Conservation (phyloP, 2,113 vertebrate species). For the Nothoprocta perdicaria region DNA sequence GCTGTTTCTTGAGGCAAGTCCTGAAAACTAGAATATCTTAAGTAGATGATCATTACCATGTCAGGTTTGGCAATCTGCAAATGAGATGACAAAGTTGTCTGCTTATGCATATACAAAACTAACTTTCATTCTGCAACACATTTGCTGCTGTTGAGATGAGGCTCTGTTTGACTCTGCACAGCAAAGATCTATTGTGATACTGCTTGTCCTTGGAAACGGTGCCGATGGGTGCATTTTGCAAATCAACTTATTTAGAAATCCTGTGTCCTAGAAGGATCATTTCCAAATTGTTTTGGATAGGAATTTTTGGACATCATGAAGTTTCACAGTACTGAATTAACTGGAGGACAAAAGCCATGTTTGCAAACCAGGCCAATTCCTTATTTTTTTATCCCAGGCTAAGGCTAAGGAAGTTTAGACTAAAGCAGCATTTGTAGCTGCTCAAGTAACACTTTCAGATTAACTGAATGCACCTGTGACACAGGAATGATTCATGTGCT, state of each 20-base stretch:
- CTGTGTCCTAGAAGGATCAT: neutral
- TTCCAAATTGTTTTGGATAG: neutral
- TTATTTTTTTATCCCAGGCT: neutral
- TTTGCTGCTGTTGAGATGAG: too few species aligned
- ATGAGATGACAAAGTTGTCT: too few species aligned
- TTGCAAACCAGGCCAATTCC: neutral
- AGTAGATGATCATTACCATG: too few species aligned
- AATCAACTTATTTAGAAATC: neutral
- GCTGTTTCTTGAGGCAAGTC: neutral
- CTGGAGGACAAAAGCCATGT: neutral
- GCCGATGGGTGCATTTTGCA: neutral
- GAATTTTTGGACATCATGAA: too few species aligned
- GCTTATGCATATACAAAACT: too few species aligned
- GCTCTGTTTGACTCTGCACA: neutral
- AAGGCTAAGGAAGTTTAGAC: neutral
- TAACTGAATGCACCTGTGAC: too few species aligned
- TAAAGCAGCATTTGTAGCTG: neutral
- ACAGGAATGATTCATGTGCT: too few species aligned
- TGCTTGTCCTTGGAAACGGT: neutral
- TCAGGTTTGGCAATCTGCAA: too few species aligned
- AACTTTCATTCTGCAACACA: too few species aligned
- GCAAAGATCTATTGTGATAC: neutral
- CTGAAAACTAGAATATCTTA: neutral
- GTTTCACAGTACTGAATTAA: too few species aligned
- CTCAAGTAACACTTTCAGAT: too few species aligned